Conservation (phyloP, 1,140 invertebrate genomes). For the Vanessa tameamea region DNA sequence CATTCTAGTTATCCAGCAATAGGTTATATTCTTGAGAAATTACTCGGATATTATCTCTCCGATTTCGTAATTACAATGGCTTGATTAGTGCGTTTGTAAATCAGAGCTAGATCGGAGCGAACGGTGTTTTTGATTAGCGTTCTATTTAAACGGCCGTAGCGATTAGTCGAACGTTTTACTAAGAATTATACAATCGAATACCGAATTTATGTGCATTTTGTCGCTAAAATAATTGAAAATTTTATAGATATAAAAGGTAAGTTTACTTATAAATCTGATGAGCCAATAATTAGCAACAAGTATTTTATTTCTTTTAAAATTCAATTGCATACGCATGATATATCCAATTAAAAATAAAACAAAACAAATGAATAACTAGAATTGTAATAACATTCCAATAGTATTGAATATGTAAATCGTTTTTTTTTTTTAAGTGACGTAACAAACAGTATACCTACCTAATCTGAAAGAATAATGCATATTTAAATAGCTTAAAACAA, state of each 20-base stretch:
- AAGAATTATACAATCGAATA: not conserved
- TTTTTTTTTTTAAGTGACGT: not conserved
- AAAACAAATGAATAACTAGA: no score
- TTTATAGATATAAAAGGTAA: not conserved
- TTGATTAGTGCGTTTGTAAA: conserved; percentile 32
- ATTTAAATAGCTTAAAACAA: not conserved
- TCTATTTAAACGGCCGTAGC: conserved; percentile 14
- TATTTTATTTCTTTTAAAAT: no score
- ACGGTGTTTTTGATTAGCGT: conserved; percentile 25
- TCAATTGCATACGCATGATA: no score
- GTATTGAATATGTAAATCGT: no score
- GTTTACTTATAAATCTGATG: not conserved
- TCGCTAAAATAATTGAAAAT: not conserved
- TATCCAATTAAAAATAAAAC: no score
- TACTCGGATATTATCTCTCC: conserved; percentile 19
- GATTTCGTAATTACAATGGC: conserved; percentile 33
- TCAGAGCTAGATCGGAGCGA: conserved; percentile 18
- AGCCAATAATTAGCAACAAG: no score
- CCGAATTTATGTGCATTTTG: not conserved
- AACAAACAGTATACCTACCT: not conserved
- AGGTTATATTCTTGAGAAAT: conserved; percentile 19
- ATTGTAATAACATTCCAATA: no score
- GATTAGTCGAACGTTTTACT: conserved; percentile 9
- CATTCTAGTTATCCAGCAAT: conserved; percentile 17
- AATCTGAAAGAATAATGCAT: not conserved